These are phyloP conservation scores for Hoplostethus mediterraneus DNA, from an alignment of 2,797 vertebrate genomes.

Conservation along the genomic window DNA sequence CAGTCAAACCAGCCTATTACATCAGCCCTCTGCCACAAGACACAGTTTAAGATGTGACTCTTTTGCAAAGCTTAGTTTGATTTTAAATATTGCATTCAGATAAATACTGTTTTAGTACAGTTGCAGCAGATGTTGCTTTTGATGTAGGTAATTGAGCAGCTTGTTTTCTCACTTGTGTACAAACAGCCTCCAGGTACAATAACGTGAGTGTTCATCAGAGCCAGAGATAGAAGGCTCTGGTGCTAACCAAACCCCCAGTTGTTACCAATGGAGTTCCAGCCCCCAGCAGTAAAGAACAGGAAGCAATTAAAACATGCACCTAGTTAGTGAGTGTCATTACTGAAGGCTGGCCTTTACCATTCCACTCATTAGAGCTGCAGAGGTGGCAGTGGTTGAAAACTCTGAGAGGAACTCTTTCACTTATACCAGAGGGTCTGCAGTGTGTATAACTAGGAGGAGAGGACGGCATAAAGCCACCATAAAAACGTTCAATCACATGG, in stretches of 20 bases:
- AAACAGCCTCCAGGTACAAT: conserved; percentile 68
- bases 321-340: conserved; percentile 84
- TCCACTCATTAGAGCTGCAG: conserved; percentile 84
- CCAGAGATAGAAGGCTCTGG: conserved; percentile 69
- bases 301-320: conserved; percentile 86
- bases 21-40: conserved; percentile 18
- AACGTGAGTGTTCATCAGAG: conserved; percentile 68
- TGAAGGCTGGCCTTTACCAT: conserved; percentile 77
- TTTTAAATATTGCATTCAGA: conserved; percentile 3
- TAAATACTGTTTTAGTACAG: neutral
- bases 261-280: conserved; percentile 73
- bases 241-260: conserved; percentile 67
- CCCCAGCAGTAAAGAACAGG: conserved; percentile 85
- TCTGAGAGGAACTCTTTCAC: conserved; percentile 76
- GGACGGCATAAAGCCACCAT: conserved; percentile 13
- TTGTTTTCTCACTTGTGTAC: conserved; percentile 52
- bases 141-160: conserved; percentile 26
- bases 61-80: conserved; percentile 5
- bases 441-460: conserved; percentile 45
- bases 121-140: conserved; percentile 27
- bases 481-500: conserved; percentile 17
- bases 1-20: conserved; percentile 34
- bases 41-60: conserved; percentile 12
- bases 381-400: conserved; percentile 70
- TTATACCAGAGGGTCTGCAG: conserved; percentile 51